These are phyloP conservation scores for Tenthredo notha DNA, from an alignment of 2,888 invertebrate genomes.

Conservation along the genomic window DNA sequence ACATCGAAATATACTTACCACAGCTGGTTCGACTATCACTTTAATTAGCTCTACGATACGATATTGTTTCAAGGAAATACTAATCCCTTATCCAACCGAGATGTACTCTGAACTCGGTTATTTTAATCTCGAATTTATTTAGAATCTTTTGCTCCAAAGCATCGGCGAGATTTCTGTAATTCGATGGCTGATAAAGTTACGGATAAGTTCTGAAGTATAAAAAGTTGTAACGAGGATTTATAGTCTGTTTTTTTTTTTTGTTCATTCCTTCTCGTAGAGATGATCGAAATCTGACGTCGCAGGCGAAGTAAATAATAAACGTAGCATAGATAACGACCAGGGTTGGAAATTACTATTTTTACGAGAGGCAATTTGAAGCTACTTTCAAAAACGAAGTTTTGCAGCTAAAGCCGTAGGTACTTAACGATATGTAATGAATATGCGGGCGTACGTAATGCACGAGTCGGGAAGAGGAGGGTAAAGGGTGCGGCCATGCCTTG, in stretches of 20 bases:
- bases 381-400: slow-evolving; percentile 42
- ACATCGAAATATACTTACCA: slow-evolving; percentile 7
- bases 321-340: slow-evolving; percentile 10
- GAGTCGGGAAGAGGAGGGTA: slow-evolving; percentile 63
- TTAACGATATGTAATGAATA: slow-evolving; percentile 73
- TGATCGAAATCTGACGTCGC: slow-evolving; percentile 38
- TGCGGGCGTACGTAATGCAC: slow-evolving; percentile 69
- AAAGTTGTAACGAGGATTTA: slow-evolving; percentile 15
- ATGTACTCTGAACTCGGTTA: not conserved
- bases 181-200: not conserved
- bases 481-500: slow-evolving; percentile 47
- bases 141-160: not conserved
- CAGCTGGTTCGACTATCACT: slow-evolving; percentile 9
- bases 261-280: not conserved
- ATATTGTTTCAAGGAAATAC: slow-evolving; percentile 15
- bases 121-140: not conserved
- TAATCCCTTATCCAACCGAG: not conserved
- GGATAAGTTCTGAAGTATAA: not conserved
- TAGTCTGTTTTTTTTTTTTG: not conserved
- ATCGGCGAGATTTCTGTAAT: not conserved
- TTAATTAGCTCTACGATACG: slow-evolving; percentile 15
- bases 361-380: slow-evolving; percentile 41
- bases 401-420: slow-evolving; percentile 57
- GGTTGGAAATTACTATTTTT: slow-evolving; percentile 34
- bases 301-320: slow-evolving; percentile 39